Percentiles rank a stretch among this genome's conserved stretches.
Evolutionary conservation across 2,888 invertebrate genomes (phyloP).

Genomic region (Protodeltote pygarga): DNA sequence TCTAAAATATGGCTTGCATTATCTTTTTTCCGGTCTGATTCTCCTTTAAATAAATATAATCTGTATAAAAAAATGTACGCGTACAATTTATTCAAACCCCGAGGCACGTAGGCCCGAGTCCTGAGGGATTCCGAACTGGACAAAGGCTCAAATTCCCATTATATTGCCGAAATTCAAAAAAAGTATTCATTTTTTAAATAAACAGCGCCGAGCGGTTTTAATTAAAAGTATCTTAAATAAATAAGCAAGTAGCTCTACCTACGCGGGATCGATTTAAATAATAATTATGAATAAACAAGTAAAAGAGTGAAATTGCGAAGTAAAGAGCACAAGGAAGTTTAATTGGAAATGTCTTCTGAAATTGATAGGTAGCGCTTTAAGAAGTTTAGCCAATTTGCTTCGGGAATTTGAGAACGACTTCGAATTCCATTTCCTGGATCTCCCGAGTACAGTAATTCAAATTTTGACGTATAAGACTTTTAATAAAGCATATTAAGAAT

Average conservation of each 20-base stretch:
- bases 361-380: conserved; percentile 72
- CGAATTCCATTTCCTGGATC: conserved; percentile 61
- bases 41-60: conserved; percentile 13
- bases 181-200: conserved; percentile 52
- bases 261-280: conserved; percentile 22
- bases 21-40: conserved; percentile 14
- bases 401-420: conserved; percentile 63
- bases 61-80: conserved; percentile 13
- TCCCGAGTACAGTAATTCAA: conserved; percentile 53
- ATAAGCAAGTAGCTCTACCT: conserved; percentile 2
- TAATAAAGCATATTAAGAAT: conserved; percentile 36
- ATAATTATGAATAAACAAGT: conserved; percentile 28
- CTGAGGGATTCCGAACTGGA: conserved; percentile 55
- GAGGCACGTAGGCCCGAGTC: conserved; percentile 44
- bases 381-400: conserved; percentile 75
- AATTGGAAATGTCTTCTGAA: conserved; percentile 81
- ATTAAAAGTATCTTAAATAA: not conserved
- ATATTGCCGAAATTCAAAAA: conserved; percentile 55
- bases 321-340: conserved; percentile 72
- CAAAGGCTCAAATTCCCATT: conserved; percentile 65
- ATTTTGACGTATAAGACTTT: conserved; percentile 48
- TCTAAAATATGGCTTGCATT: conserved; percentile 36
- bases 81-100: conserved; percentile 66
- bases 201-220: conserved; percentile 3
- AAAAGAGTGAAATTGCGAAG: conserved; percentile 42